Percentiles rank a stretch among this genome's conserved stretches.
Evolutionary conservation across 2,797 vertebrate genomes (phyloP).

Genomic region (Lutjanus argentimaculatus): DNA sequence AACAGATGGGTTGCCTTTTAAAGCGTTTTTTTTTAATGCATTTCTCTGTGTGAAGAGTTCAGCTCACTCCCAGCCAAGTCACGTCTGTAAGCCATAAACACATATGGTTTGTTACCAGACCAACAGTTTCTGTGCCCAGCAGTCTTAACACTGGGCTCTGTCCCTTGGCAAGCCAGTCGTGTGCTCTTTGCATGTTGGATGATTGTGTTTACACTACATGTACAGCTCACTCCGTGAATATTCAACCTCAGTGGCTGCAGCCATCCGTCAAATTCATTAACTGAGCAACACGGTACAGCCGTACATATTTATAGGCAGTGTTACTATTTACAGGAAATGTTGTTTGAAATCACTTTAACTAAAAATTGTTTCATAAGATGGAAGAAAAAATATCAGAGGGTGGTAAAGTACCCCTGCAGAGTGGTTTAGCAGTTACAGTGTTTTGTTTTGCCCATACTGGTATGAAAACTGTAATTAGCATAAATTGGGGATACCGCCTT

Average conservation of each 20-base stretch:
- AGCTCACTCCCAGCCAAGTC: slow-evolving; percentile 33
- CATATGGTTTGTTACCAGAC: slow-evolving; percentile 49
- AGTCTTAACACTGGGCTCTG: slow-evolving; percentile 31
- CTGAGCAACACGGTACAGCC: not conserved
- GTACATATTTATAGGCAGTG: not conserved
- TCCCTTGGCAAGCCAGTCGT: slow-evolving; percentile 7
- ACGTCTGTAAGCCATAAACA: slow-evolving; percentile 47
- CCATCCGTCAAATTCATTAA: not conserved
- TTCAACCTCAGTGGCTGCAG: slow-evolving; percentile 3
- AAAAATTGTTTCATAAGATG: not conserved
- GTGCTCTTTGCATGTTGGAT: slow-evolving; percentile 27
- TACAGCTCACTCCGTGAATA: slow-evolving; percentile 10
- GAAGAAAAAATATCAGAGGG: not conserved
- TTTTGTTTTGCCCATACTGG: not conserved
- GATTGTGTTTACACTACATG: slow-evolving; percentile 20
- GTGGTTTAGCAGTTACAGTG: not conserved
- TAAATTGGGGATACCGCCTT: slow-evolving; percentile 37
- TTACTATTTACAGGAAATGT: not conserved
- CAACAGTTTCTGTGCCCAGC: slow-evolving; percentile 29
- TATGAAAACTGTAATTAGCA: slow-evolving; percentile 28
- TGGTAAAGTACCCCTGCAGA: not conserved
- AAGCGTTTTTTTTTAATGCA: slow-evolving; percentile 33
- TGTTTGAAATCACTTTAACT: not conserved
- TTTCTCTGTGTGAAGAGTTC: slow-evolving; percentile 49
- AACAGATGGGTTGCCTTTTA: slow-evolving; percentile 68